These are phyloP conservation scores for Leucoraja erinaceus DNA, from an alignment of 2,113 vertebrate species.

Conservation along the genomic window DNA sequence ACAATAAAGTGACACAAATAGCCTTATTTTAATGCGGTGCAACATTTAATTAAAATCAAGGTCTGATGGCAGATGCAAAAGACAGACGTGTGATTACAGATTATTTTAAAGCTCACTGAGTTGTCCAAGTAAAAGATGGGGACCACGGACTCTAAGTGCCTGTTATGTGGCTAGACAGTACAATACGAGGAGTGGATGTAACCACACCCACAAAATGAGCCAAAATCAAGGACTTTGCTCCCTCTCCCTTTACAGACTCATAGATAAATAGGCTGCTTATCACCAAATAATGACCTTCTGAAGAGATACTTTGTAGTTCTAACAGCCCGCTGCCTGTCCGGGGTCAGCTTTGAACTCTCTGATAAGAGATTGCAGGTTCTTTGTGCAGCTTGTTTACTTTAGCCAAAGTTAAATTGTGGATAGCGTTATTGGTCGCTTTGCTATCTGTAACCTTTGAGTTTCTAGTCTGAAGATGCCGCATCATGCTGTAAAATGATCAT, in stretches of 20 bases:
- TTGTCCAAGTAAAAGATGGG: neutral
- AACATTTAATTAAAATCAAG: neutral
- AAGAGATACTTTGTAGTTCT: slow-evolving; percentile 31
- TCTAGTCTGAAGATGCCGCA: neutral
- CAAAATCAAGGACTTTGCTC: neutral
- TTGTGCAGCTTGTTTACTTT: slow-evolving; percentile 14
- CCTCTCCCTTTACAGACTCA: neutral
- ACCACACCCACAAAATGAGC: neutral
- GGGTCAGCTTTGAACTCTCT: neutral
- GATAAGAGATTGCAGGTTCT: neutral
- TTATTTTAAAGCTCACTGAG: neutral
- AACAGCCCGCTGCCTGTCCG: neutral
- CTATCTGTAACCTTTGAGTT: neutral
- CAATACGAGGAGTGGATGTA: neutral
- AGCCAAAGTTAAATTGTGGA: neutral
- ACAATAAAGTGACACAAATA: neutral
- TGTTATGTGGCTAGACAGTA: neutral
- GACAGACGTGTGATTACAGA: neutral
- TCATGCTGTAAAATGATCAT: neutral
- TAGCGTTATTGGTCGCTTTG: neutral
- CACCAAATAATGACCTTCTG: slow-evolving; percentile 6
- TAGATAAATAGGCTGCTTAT: neutral
- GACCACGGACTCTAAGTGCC: neutral
- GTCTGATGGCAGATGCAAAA: neutral
- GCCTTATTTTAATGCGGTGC: neutral